Percentiles rank a stretch among this genome's conserved stretches.
These are phyloP conservation scores for Pocota personata DNA, from an alignment of 2,888 invertebrate species.

Conservation along the genomic window DNA sequence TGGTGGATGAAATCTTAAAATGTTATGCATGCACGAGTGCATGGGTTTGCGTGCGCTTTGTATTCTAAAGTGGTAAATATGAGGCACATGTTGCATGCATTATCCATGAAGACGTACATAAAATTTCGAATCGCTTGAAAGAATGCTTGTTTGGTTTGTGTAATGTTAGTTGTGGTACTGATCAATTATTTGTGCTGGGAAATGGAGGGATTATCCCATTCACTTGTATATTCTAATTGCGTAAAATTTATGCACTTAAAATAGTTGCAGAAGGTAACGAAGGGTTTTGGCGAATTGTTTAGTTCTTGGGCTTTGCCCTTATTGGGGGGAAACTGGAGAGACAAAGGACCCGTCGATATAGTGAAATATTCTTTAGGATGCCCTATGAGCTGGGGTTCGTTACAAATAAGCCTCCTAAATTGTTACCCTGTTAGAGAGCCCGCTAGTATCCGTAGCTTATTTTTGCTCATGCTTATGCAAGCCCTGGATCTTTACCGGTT, in stretches of 20 bases:
- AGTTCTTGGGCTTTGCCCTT: no score
- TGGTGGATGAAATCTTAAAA: conserved; percentile 48
- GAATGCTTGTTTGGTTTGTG: neutral
- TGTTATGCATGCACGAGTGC: conserved; percentile 51
- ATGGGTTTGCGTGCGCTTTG: conserved; percentile 52
- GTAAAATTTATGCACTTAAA: neutral
- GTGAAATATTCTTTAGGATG: no score
- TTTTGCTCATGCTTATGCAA: no score
- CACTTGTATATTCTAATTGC: neutral
- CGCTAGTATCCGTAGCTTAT: no score
- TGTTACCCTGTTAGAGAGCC: no score
- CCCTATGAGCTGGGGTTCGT: no score
- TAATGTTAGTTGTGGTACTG: neutral
- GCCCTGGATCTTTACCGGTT: no score
- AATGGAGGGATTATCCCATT: conserved; percentile 5
- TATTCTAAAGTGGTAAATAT: conserved; percentile 43
- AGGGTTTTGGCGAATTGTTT: neutral
- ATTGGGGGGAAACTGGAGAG: no score
- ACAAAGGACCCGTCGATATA: neutral
- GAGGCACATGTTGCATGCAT: conserved; percentile 67
- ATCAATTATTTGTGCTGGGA: conserved; percentile 26
- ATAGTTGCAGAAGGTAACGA: neutral
- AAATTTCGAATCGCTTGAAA: conserved; percentile 6
- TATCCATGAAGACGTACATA: conserved; percentile 34
- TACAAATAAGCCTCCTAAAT: no score